Evolutionary conservation across 92 coral and sea anemone genomes (phyloP).

Genomic region (Parazoanthus darwini): DNA sequence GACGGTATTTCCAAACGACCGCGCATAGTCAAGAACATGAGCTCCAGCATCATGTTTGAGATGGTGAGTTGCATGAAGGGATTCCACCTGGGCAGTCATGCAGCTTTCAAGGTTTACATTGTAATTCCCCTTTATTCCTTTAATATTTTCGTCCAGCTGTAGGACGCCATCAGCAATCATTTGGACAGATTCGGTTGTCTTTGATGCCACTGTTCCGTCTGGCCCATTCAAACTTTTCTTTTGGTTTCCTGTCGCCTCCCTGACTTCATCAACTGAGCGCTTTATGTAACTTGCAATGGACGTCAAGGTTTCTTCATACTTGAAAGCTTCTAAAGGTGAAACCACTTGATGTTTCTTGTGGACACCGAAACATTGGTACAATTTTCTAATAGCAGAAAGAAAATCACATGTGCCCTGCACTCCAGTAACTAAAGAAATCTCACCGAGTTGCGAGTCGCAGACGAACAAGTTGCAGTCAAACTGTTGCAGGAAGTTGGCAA

Average conservation of each 20-base stretch:
- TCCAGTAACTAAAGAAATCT: constrained; percentile 50
- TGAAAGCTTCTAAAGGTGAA: constrained; percentile 41
- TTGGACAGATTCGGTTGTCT: constrained; percentile 52
- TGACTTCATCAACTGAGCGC: constrained; percentile 49
- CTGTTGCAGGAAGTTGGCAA: constrained; percentile 46
- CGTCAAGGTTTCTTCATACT: constrained; percentile 46
- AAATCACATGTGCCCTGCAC: constrained; percentile 50
- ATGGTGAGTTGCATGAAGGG: too few relatives aligned
- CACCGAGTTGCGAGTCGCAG: constrained; percentile 59
- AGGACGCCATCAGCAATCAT: constrained; percentile 51
- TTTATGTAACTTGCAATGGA: constrained; percentile 51
- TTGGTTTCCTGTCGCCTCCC: constrained; percentile 28
- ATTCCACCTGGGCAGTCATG: too few relatives aligned
- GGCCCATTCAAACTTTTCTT: constrained; percentile 55
- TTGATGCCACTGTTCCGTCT: constrained; percentile 55
- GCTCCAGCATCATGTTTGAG: too few relatives aligned
- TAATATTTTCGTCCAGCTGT: constrained; percentile 21
- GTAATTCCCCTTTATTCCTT: constrained; percentile 38
- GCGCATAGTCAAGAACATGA: constrained; percentile 53
- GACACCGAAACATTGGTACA: constrained; percentile 54
- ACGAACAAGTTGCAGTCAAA: constrained; percentile 53
- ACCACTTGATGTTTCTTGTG: constrained; percentile 46
- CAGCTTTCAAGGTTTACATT: constrained; percentile 29
- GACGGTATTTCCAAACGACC: constrained; percentile 47
- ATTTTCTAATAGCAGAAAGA: constrained; percentile 52